Base-by-base conservation (phyloP, 2,888 invertebrate species). In the Apocheima hispidaria region DNA sequence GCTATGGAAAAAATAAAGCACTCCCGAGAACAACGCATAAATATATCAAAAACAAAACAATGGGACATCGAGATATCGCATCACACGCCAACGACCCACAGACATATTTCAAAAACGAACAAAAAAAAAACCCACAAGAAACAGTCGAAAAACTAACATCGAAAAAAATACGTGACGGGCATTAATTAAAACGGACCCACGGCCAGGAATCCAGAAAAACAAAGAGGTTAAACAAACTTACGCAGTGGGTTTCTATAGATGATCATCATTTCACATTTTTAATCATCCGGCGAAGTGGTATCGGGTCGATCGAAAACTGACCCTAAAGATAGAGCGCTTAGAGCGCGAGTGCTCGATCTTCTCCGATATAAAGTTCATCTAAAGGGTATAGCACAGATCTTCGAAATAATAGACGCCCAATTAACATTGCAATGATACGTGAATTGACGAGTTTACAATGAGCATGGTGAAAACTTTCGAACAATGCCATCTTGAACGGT, bases 141-240 rank as follows among this genome's bases (percentile, higher is more conserved):
- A 79, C 77, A 68, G 71, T 75, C 73, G 72, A 80, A 86, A 88
- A 89, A 86, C 86, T 80, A 86, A 88, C 87, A 84, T 81, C 82
- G 83, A 87, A 91, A 91, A 91, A 91, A 90, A 90, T 86, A 90
- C 91, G 93, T 92, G 93, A 92, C 89, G 88, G 89, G 91, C 92
- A 93, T 93, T 93, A 93, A 93, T 93, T 93, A 93, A 93, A 93
- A 92, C 86, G 88, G 90, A 90, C 89, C 90, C 90, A 88, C 88
- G 87, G 87, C 86, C 86, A 86, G 88, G 90, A 87, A 87, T 88
- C 79, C 89, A 88, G 87, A 91, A 91, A 91, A 91, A 91, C 90
- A 91, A 91, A 90, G 90, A 91, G 82, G 84, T 87, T 87, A 88
- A 90, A 88, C 90, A 87, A 89, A 89, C 91, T 86, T 83, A 85